A percentile compares a stretch with the other conserved stretches of the same genome.
Conservation (phyloP, 2,888 invertebrate species). For the Magallana nippona region DNA sequence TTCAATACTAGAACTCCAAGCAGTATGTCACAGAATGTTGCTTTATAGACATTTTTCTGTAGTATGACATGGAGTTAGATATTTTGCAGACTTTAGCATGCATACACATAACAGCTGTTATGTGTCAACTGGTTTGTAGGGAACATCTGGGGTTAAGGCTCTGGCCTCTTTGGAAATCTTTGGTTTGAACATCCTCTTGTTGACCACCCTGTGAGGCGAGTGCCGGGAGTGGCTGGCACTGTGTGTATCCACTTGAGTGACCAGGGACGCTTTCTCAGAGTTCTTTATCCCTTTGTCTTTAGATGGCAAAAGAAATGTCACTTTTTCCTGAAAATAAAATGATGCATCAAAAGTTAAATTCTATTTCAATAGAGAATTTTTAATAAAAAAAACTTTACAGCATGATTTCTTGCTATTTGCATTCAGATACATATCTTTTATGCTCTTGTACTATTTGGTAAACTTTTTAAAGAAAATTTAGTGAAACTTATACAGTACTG, state of each 20-base stretch:
- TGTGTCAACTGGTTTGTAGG: constrained; percentile 63
- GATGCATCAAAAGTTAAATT: background rate
- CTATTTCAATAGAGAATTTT: background rate
- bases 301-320: constrained; percentile 60
- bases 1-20: no score
- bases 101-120: background rate
- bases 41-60: no score
- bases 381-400: no score
- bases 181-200: constrained; percentile 64
- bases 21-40: no score
- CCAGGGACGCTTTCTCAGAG: constrained; percentile 69
- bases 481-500: no score
- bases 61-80: no score
- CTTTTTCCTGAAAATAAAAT: constrained; percentile 63
- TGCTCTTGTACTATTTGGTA: no score
- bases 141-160: constrained; percentile 57
- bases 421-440: no score
- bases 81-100: no score
- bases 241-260: constrained; percentile 59
- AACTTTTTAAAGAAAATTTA: no score
- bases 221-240: constrained; percentile 52
- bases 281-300: constrained; percentile 39
- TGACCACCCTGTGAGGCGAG: constrained; percentile 53
- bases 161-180: constrained; percentile 55
- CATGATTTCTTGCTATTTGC: no score